Evolutionary conservation across 2,888 invertebrate species (phyloP), one percentile per base, ranked within the genome.

Genomic region (Cryptocephalus primarius): DNA sequence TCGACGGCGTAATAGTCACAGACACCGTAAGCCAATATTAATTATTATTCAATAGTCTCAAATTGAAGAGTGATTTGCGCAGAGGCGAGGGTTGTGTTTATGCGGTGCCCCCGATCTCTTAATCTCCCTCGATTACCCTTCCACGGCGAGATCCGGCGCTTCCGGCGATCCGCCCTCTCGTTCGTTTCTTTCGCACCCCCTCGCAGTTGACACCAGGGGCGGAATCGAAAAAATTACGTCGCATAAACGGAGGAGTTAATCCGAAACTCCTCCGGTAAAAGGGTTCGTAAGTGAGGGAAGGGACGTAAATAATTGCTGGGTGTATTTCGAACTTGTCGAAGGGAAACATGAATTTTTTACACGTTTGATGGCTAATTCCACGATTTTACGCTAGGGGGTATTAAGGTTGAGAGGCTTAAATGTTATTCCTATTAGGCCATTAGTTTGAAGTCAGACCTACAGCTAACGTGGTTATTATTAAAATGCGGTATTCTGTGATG

Each of bases 81-180:
- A 54, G 22, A 22, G 57, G 59, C 57, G 61, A 59, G 60, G 57
- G 61, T 61, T 59, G 61, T 65, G 66, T 65, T 65, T 67, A 67
- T 66, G 65, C 61, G 66, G 65, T 61, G 59, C 63, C 55, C 62
- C 63, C 62, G 61, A 67, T 65, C 66, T 64, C 64, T 66, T 67
- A 66, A 65, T 65, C 66, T 66, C 64, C 60, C 64, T 62, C 63
- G 66, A 66, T 66, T 66, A 64, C 64, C 62, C 63, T 60, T 22
- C 55, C 55, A 57, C 57, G 55, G 58, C 58, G 53, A 59, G 55
- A 57, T 60, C 54, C 51, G 50, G 53, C 43, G 56, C 56, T 55
- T 57, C 57, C 55, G 55, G 59, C 55, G 49, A 54, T 54, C 56
- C 49, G 49, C 53, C 49, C 48, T 46, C 50, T 47, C 55, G 57